Conservation (phyloP, 2,797 vertebrate genomes). For the Labroides dimidiatus region DNA sequence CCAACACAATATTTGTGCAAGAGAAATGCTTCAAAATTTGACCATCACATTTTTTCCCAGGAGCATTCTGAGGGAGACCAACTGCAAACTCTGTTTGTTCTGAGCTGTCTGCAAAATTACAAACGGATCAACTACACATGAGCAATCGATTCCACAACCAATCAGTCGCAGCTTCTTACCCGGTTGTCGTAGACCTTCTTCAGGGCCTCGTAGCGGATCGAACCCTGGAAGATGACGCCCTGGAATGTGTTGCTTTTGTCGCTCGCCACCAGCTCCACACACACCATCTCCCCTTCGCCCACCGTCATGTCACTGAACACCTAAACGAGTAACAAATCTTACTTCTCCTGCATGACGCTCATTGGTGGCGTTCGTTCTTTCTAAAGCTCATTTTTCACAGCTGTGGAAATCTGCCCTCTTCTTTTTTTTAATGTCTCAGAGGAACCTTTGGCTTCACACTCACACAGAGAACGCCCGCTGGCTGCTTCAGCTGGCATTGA, state of each 20-base stretch:
- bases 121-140: too few relatives aligned
- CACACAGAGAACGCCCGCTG: neutral
- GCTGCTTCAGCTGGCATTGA: neutral
- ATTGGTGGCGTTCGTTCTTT: too few relatives aligned
- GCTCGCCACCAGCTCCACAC: slow-evolving; percentile 97
- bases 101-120: too few relatives aligned
- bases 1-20: too few relatives aligned
- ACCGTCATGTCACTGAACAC: slow-evolving; percentile 98
- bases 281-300: slow-evolving; percentile 98
- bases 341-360: too few relatives aligned
- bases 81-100: too few relatives aligned
- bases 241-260: slow-evolving; percentile 97
- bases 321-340: slow-evolving; percentile 63
- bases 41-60: too few relatives aligned
- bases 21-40: too few relatives aligned
- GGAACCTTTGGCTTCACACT: neutral
- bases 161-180: slow-evolving; percentile 79
- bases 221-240: slow-evolving; percentile 98
- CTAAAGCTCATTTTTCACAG: too few relatives aligned
- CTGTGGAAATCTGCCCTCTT: neutral
- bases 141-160: too few relatives aligned
- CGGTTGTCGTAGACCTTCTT: slow-evolving; percentile 99
- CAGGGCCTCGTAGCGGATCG: slow-evolving; percentile 97
- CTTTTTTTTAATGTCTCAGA: neutral
- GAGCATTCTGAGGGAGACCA: too few relatives aligned